Base-by-base conservation (phyloP, 1,140 invertebrate species). In the Bombus affinis region DNA sequence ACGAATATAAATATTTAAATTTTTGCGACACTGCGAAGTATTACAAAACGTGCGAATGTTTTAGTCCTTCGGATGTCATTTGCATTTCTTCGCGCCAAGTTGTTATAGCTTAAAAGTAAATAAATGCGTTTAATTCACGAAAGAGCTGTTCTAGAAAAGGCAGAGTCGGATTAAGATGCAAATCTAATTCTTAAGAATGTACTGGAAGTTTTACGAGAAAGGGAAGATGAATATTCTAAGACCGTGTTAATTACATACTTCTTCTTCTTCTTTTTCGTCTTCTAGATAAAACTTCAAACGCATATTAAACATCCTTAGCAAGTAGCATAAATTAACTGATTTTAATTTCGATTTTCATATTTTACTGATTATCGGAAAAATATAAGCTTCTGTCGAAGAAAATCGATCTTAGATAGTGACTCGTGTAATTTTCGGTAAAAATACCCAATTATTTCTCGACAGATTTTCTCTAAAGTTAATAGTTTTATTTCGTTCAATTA, bases 11-110 rank as follows among this genome's bases (percentile, higher is more conserved):
- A n/a, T n/a, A 4, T 62, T 62, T n/a, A 4, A n/a, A 62, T 62
- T n/a, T 28, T n/a, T 62, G 35, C 25, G n/a, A 6, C 10, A 4
- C 6, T 18, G 47, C 18, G 12, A 53, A 53, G 0, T 22, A 53
- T 53, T 53, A 22, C 47, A 22, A 53, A 53, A 53, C 1, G 18
- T 22, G 47, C 6, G 18, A 53, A 53, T 53, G 47, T 47, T 59
- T 81, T 72, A 71, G 25, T 42, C 39, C 32, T 12, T 39, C 28
- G 28, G 0, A n/a, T 10, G 42, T 10, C 32, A 53, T 83, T 77
- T 83, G 62, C 81, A 76, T 77, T 65, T 57, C 28, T 68, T 83
- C 42, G 25, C 28, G 10, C 18, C 28, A 47, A 15, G 18, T 10
- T 28, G 10, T 35, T 53, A 18, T 22, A 28, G 42, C 44, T 68